Base-by-base conservation (phyloP, 2,797 vertebrate genomes). In the Sebastes hubbsi region DNA sequence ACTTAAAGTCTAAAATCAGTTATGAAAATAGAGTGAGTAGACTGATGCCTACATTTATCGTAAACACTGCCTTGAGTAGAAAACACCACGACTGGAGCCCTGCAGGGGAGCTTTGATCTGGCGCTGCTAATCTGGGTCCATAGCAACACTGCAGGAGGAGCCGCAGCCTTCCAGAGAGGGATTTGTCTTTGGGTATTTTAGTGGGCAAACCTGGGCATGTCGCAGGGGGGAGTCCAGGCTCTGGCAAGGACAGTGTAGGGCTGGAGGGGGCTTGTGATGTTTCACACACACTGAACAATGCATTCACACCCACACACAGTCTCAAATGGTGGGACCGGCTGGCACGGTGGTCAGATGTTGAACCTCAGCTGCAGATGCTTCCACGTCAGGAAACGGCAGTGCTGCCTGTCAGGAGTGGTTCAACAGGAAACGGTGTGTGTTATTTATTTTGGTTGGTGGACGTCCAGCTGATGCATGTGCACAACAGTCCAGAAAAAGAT, bases 141-240 rank as follows among this genome's bases (percentile, higher is more conserved):
- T 88, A 68, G 87, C 82, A 92, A 91, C 88, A 16, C 49, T 27
- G 74, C 72, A 54, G 85, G 78, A 87, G 70, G 77, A 86, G 82
- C 74, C 20, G 11, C 64, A 56, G 42, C 24, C 49, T 80, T 84
- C 65, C 83, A 89, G 20, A 65, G 65, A 81, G 58, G 80, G 72
- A 78, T 88, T 87, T 88, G 67, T 85, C 80, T 90, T 32, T 78
- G 85, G 63, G 59, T 78, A 34, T 75, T 72, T 84, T 79, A 77
- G 70, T 74, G 80, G 89, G 86, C 90, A 91, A 87, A 94, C 86
- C 91, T 77, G 87, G 87, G 79, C 92, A 91, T 89, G 93, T 83
- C 79, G 52, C 11, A 58, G 83, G 73, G 88, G 80, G 89, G 89
- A 52, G 80, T 88, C 84, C 75, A 36, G 73, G 73, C 74, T 63